Evolutionary conservation across 2,113 vertebrate genomes (phyloP), one percentile per base, ranked within the genome.

Genomic region (Parus major): DNA sequence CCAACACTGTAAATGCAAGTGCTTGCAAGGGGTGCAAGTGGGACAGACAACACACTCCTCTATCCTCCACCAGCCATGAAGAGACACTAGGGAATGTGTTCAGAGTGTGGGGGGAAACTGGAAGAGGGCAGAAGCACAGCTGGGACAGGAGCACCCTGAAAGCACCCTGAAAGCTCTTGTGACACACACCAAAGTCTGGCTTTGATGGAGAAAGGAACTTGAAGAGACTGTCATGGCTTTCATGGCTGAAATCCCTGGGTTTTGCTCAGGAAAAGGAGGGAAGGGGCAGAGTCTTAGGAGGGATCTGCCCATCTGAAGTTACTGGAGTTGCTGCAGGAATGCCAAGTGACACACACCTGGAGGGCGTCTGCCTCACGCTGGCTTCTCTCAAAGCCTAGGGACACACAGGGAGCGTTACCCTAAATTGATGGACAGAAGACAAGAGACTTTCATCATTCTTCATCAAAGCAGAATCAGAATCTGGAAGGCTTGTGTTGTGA

Each of bases 391-490:
- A 0, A 60, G 60, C 69, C 80, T 19, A n/a, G n/a, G 42, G 47
- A 78, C 31, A 81, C 3, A 4, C 10, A 24, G 35, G 76, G 29
- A 81, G 46, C 1, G 0, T 7, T 25, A 56, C 19, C 75, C 87
- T 41, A 4, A 82, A 63, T 77, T 15, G 12, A 68, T 21, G 75
- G 15, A 42, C 66, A 33, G 49, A 24, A 91, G 64, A 84, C 39
- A 73, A 80, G 63, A 85, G 66, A 25, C 49, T 69, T 79, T 29
- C 28, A 85, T 61, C 15, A 1, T 7, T 68, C 90, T 39, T 63
- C 79, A 91, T 80, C 79, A 86, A 57, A 95, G 87, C 63, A 85
- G 63, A 85, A 82, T 35, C 63, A 63, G 75, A 82, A 80, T 94
- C 82, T 70, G 59, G 85, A 90, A 90, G 68, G 90, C 53, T 65